These are phyloP conservation scores for Hirtodrosophila confusa DNA, from an alignment of 2,888 invertebrate genomes.

Conservation along the genomic window DNA sequence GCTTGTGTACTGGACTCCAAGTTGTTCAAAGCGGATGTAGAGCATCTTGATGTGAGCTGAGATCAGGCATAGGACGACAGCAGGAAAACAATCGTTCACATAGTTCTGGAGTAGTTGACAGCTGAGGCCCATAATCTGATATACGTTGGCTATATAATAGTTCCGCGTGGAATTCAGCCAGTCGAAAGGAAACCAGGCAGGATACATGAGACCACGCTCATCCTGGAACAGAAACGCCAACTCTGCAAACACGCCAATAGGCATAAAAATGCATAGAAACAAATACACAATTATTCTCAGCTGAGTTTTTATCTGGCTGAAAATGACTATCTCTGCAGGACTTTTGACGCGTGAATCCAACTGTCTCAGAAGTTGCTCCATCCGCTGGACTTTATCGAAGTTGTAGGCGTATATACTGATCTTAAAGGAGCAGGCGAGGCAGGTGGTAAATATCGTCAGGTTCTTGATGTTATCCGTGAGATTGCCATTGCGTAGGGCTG, in stretches of 20 bases:
- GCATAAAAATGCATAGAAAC: conserved; percentile 55
- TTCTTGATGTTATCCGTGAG: conserved; percentile 67
- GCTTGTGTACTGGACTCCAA: conserved; percentile 46
- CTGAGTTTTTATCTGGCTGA: conserved; percentile 37
- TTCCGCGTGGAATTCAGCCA: conserved; percentile 57
- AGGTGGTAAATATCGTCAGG: conserved; percentile 53
- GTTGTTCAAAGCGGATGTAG: conserved; percentile 51
- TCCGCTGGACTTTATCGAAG: conserved; percentile 41
- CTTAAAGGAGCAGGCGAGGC: conserved; percentile 59
- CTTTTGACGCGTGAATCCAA: conserved; percentile 59
- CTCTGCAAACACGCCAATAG: conserved; percentile 56
- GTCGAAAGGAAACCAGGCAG: conserved; percentile 76
- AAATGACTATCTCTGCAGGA: conserved; percentile 45
- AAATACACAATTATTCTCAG: conserved; percentile 41
- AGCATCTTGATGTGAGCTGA: conserved; percentile 68
- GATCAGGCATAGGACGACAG: conserved; percentile 64
- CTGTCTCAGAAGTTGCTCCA: conserved; percentile 55
- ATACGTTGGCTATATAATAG: conserved; percentile 61
- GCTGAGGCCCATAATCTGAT: conserved; percentile 65
- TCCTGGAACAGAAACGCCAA: conserved; percentile 56
- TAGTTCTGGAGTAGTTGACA: conserved; percentile 58
- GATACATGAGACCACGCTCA: conserved; percentile 62
- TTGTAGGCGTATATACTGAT: conserved; percentile 56
- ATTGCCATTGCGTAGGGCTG: conserved; percentile 46
- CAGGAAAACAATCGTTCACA: conserved; percentile 68